Evolutionary conservation across 2,113 vertebrate genomes (phyloP), one percentile per base, ranked within the genome.

Genomic region (Varanus salvator): DNA sequence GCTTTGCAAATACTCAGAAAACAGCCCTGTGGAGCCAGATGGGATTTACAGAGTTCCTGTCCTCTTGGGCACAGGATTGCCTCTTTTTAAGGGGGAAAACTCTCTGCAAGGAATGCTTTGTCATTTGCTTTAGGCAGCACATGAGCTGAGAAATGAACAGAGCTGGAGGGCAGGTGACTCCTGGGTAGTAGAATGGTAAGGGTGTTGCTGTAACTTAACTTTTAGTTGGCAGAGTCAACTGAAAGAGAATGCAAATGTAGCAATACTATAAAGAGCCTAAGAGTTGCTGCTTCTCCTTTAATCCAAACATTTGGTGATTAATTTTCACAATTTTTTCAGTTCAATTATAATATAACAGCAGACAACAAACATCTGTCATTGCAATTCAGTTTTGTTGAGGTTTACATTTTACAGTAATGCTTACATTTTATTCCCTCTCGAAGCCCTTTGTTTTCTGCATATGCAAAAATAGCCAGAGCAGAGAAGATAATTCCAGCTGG

Each of bases 31-130:
- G 95, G 96, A 97, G 96, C 96, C 97, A 96, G 94, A 97, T 94
- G 92, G 97, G 97, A 98, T 98, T 98, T 98, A 95, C 92, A 93
- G 91, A 97, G 92, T 97, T 97, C 97, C 96, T 97, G 95, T 96
- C 95, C 89, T 89, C 90, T 91, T 96, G 94, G 91, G 84, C 94
- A 96, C 92, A 57, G 89, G 48, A 90, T 92, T 93, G 95, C 95
- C 92, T 94, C 96, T 94, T 93, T 95, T 90, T 87, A 93, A 94
- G 71, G 75, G 75, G 93, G 87, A 95, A 92, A 72, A 72, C 52
- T 3, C 94, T 96, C 66, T 50, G 50, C 50, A 69, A 27, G 94
- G 93, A 94, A 96, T 96, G 90, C 94, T 95, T 95, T 92, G 91
- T 82, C 94, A 92, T 93, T 94, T 96, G 95, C 93, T 94, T 91